Evolutionary conservation across 1,140 invertebrate species (phyloP).

Genomic region (Uloborus diversus): DNA sequence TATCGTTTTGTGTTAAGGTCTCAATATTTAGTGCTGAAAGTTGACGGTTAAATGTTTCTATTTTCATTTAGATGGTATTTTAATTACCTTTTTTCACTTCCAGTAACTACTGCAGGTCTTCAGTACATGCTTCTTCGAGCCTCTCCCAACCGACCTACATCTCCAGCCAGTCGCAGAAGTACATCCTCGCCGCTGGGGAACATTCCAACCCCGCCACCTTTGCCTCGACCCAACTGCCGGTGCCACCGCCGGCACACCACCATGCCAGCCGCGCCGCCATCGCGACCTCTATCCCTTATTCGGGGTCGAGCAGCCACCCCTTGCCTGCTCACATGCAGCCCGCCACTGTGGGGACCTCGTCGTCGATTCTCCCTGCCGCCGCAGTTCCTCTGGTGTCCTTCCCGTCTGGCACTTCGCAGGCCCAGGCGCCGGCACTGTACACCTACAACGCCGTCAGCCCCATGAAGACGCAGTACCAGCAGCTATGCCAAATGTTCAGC

Average conservation of each 20-base stretch:
- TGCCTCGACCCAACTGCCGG: constrained; percentile 43
- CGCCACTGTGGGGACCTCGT: constrained; percentile 33
- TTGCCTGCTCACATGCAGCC: constrained; percentile 49
- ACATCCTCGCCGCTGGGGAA: constrained; percentile 48
- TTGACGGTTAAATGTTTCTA: no score
- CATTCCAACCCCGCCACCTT: constrained; percentile 23
- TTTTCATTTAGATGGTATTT: neutral
- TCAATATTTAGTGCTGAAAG: no score
- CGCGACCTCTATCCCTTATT: constrained; percentile 36
- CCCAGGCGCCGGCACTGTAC: constrained; percentile 26
- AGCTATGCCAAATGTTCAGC: neutral
- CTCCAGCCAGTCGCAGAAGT: constrained; percentile 59
- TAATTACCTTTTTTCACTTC: neutral
- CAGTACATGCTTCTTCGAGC: constrained; percentile 57
- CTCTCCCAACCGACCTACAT: constrained; percentile 57
- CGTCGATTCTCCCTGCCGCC: constrained; percentile 23
- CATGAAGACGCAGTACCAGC: constrained; percentile 47
- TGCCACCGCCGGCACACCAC: constrained; percentile 58
- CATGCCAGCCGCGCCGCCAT: constrained; percentile 44
- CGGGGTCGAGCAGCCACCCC: constrained; percentile 31
- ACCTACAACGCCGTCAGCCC: constrained; percentile 42
- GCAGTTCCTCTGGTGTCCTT: constrained; percentile 39
- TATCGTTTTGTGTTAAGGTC: no score
- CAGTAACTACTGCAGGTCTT: constrained; percentile 59
- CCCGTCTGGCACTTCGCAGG: neutral